Evolutionary conservation across 2,113 vertebrate species (phyloP), one percentile per base, ranked within the genome.

Genomic region (Lontra canadensis): DNA sequence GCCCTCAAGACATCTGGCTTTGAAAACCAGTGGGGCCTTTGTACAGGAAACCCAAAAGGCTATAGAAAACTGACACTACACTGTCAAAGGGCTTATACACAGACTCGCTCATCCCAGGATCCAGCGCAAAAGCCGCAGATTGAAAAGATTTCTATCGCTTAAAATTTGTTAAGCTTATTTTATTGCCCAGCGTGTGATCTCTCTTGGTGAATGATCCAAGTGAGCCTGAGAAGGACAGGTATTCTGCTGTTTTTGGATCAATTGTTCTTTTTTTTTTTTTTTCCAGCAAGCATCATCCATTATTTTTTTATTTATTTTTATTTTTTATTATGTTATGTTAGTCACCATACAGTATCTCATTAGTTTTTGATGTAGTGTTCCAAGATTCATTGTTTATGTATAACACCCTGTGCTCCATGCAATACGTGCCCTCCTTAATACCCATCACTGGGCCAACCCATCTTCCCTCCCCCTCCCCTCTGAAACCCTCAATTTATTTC

Each of bases 101-200:
- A 74, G 49, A 74, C 26, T 74, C 11, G 29, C 49, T 74, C 39
- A 55, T 4, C 6, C 52, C 21, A 52, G 55, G 49, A 42, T 18
- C 26, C 26, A 73, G 49, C 4, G 11, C 39, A 74, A 55, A 34
- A 12, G 7, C 36, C 59, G 17, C 10, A 59, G 36, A 42, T 74
- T 44, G 71, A 88, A 74, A 74, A 88, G 34, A n/a, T 4, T 69
- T 65, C 61, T 67, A 34, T 14, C 52, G 80, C 52, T 94, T 47
- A 15, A n/a, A 78, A 81, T 73, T 88, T 96, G 65, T 93, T 67
- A 67, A 74, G n/a, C 63, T 93, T 23, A 39, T 84, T 96, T 96
- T 84, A 82, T 94, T 63, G 34, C 18, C 18, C 36, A 95, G 44
- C 95, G 82, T 71, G 18, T 85, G 69, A 52, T 76, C 82, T 76